A percentile compares a stretch with the other conserved stretches of the same genome.
phyloP scores from a whole-genome alignment of 2,888 invertebrate species.

The Steinernema carpocapsae region DNA sequence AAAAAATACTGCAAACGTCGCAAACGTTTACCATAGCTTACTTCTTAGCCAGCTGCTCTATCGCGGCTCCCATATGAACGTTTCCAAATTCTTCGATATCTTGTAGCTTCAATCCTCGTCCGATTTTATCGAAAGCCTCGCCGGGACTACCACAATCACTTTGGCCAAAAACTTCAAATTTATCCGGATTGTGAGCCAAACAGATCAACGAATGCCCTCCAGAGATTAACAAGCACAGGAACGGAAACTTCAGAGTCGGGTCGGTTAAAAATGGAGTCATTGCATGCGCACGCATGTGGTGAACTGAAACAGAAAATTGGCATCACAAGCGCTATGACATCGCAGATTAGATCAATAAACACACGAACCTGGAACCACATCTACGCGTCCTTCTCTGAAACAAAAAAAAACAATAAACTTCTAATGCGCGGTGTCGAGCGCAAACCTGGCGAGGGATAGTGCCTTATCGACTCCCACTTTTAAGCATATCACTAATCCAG shows the following conservation, averaged over 20 bases:
- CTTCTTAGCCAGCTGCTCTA: conserved; percentile 49
- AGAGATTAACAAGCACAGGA: conserved; percentile 60
- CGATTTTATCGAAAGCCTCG: conserved; percentile 63
- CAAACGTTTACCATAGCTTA: conserved; percentile 21
- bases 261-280: conserved; percentile 19
- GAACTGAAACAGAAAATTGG: too few relatives aligned
- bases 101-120: conserved; percentile 40
- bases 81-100: neutral
- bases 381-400: conserved; percentile 11
- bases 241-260: conserved; percentile 70
- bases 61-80: conserved; percentile 49
- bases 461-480: conserved; percentile 63
- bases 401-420: too few relatives aligned
- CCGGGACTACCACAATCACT: conserved; percentile 58
- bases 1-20: neutral
- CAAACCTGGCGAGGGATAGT: conserved; percentile 58
- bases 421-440: too few relatives aligned
- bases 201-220: conserved; percentile 64
- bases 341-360: too few relatives aligned
- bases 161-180: conserved; percentile 52
- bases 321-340: too few relatives aligned
- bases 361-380: too few relatives aligned
- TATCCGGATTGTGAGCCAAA: conserved; percentile 46
- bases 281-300: conserved; percentile 99
- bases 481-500: conserved; percentile 65